Evolutionary conservation across 2,797 vertebrate species (phyloP).

Genomic region (Denticeps clupeoides): DNA sequence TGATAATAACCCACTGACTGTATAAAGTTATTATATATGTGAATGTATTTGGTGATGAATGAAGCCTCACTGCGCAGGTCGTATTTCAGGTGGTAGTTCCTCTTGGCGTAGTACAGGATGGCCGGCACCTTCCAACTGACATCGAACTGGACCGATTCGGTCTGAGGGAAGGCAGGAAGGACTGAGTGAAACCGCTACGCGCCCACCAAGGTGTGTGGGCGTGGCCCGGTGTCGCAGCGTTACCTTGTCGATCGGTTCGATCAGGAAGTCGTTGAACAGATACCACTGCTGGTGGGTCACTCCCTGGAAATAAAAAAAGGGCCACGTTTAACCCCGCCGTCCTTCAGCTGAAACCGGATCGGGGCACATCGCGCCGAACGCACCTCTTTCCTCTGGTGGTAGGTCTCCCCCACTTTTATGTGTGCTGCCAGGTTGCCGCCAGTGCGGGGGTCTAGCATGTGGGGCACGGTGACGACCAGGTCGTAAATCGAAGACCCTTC

Average conservation of each 20-base stretch:
- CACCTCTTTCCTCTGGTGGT: conserved; percentile 95
- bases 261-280: conserved; percentile 96
- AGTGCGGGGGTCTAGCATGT: conserved; percentile 81
- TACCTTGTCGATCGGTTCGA: conserved; percentile 96
- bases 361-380: conserved; percentile 15
- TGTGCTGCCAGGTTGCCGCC: conserved; percentile 91
- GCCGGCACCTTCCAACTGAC: conserved; percentile 93
- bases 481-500: conserved; percentile 78
- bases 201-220: no score
- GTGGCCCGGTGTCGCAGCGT: no score
- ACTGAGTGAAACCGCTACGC: no score
- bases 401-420: conserved; percentile 96
- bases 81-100: conserved; percentile 86
- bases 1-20: neutral
- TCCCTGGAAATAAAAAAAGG: conserved; percentile 55
- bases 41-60: neutral
- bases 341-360: neutral
- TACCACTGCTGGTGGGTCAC: conserved; percentile 99
- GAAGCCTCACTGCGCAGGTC: conserved; percentile 76
- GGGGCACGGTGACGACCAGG: conserved; percentile 85
- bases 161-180: conserved; percentile 50
- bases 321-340: neutral
- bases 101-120: conserved; percentile 86
- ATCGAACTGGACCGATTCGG: conserved; percentile 89
- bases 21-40: no score